phyloP scores from a whole-genome alignment of 2,113 vertebrate genomes.

The human (Homo sapiens) region DNA sequence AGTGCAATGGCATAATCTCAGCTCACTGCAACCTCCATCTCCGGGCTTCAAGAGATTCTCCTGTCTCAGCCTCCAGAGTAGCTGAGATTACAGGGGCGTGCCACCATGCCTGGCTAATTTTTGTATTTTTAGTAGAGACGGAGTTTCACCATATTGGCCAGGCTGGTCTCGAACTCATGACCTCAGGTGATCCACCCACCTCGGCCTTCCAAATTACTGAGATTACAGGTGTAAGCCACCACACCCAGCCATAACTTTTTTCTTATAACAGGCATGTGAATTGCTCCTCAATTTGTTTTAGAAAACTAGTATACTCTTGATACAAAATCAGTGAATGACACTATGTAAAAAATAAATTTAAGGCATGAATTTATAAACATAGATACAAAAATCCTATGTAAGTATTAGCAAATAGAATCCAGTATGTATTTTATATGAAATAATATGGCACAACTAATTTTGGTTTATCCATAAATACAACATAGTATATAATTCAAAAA shows the following conservation, averaged over 20 bases:
- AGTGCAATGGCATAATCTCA: too few species aligned
- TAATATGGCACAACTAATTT: not conserved
- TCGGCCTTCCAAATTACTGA: too few species aligned
- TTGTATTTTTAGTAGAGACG: too few species aligned
- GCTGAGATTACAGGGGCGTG: too few species aligned
- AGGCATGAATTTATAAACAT: not conserved
- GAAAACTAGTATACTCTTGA: not conserved
- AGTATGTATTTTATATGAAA: not conserved
- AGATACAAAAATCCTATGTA: not conserved
- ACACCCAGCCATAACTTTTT: not conserved
- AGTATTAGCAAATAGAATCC: not conserved
- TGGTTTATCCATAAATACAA: not conserved
- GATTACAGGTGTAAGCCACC: too few species aligned
- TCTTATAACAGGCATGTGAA: not conserved
- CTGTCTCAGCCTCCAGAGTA: too few species aligned
- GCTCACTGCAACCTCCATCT: too few species aligned
- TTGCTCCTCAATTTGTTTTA: not conserved
- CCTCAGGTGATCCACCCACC: too few species aligned
- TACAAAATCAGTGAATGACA: not conserved
- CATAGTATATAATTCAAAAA: not conserved
- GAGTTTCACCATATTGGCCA: too few species aligned
- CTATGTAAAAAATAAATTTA: not conserved
- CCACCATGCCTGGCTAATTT: too few species aligned
- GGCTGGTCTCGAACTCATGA: too few species aligned
- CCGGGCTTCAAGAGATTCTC: too few species aligned